phyloP scores from a whole-genome alignment of 2,113 vertebrate genomes.

The Lipophrys pholis region DNA sequence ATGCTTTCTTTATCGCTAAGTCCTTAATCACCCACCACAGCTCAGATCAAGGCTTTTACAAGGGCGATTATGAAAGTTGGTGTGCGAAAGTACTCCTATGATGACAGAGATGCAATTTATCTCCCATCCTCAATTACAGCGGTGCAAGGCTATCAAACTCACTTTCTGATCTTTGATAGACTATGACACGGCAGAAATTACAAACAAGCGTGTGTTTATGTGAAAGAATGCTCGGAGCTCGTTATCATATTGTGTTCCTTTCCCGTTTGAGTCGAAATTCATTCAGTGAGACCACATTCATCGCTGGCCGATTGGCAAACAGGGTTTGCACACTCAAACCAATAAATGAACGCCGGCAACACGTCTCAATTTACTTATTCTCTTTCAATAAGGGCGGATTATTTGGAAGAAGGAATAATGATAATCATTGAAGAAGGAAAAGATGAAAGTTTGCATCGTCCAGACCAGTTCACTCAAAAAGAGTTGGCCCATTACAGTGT shows the following conservation, averaged over 20 bases:
- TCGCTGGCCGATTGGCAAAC: neutral
- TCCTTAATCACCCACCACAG: slow-evolving; percentile 67
- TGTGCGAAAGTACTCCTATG: slow-evolving; percentile 38
- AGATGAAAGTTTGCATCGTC: no score
- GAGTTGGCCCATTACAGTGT: no score
- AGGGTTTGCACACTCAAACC: neutral
- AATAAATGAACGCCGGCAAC: no score
- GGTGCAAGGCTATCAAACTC: slow-evolving; percentile 9
- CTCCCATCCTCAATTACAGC: slow-evolving; percentile 25
- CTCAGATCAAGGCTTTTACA: slow-evolving; percentile 62
- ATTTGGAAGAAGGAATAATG: no score
- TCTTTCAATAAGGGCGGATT: no score
- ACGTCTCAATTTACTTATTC: no score
- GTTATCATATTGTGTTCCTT: neutral
- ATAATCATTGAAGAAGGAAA: no score
- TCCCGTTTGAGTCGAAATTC: neutral
- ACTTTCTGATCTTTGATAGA: slow-evolving; percentile 23
- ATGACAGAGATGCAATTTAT: slow-evolving; percentile 50
- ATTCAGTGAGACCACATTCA: neutral
- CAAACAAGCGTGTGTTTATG: slow-evolving; percentile 4
- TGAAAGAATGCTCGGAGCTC: neutral
- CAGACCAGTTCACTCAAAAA: no score
- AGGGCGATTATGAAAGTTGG: slow-evolving; percentile 63
- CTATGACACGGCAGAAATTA: slow-evolving; percentile 17
- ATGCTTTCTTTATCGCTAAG: slow-evolving; percentile 35